Base-by-base conservation (phyloP, 1,140 invertebrate genomes). In the Harpegnathos saltator region DNA sequence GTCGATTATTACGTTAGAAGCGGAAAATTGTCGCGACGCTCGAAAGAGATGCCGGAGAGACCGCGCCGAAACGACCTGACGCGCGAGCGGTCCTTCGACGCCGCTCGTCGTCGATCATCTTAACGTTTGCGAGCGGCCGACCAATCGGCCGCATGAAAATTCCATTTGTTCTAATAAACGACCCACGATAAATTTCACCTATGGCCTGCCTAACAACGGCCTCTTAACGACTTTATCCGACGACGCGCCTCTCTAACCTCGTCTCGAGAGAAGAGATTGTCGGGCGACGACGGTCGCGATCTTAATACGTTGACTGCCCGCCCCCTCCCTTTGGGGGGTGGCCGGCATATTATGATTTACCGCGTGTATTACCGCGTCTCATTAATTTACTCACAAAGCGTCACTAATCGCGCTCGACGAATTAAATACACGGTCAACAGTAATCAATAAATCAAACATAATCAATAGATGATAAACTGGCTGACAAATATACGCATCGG, bases 151-250 rank as follows among this genome's bases (percentile, higher is more conserved):
- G 58, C 78, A 82, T 82, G 44, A 82, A 82, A 82, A 74, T 26
- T 74, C 69, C 69, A 82, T 74, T 74, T 74, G 78, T 82, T 74
- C 69, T 82, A 82, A 82, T 82, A 74, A 82, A 74, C 29, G 69
- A 74, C 14, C 58, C n/a, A 38, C 69, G 69, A 82, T 82, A 82
- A 82, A 82, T 82, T 74, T 82, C 68, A 59, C 44, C 69, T 19
- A 63, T 17, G 71, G n/a, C 14, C 69, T 56, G 68, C 29, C 59
- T 54, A 82, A 82, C 78, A 82, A 72, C 44, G 44, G 24, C 15
- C 71, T 78, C 75, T 74, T 82, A 82, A 82, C 56, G 66, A 72
- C 58, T 82, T 82, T 58, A 74, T 82, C 44, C 44, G 69, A 74
- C 68, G 44, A 82, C 48, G 61, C 74, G n/a, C n/a, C n/a, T n/a